Base-by-base conservation (phyloP, 2,797 vertebrate genomes). In the Eulemur coronatus region DNA sequence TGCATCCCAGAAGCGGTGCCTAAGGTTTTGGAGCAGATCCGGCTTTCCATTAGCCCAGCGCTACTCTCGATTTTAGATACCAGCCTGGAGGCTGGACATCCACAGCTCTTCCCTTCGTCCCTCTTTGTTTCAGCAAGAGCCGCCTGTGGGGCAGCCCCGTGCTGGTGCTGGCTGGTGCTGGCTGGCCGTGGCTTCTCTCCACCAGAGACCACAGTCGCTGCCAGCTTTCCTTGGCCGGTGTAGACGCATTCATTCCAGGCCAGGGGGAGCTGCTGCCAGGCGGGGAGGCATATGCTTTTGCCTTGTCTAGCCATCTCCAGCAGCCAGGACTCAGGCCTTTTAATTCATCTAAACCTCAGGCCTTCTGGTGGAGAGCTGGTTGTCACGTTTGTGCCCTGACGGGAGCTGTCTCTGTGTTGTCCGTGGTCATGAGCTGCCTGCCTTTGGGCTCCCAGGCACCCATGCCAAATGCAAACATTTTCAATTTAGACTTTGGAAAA, bases 101-200 rank as follows among this genome's bases (percentile, higher is more conserved):
- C 67, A 33, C n/a, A 35, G 89, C 87, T 97, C 88, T 96, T 94
- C 57, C 73, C 84, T 86, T 46, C 4, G 1, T 28, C 88, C 85
- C 95, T 95, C 97, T 98, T 97, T 97, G 97, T 97, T 97, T 96
- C 89, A 97, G 96, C 86, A 86, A 91, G 91, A 87, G 75, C 89
- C 2, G 24, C 87, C 84, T 95, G 89, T 52, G 41, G 95, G 84
- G 96, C 92, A 87, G 94, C 73, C 90, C 88, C 82, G 10, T 43
- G 89, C 95, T 95, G 97, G 84, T 90, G 78, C 95, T 46, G 43
- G 43, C 43, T 46, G 43, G 43, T 46, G 43, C 43, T 91, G 96
- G 96, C 95, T 95, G 84, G 80, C 38, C 2, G 33, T 14, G 17
- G 59, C 89, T 88, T 93, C 88, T 86, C 87, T 94, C 84, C 38